Evolutionary conservation across 2,888 invertebrate species (phyloP).

Genomic region (Trachelus stipa): DNA sequence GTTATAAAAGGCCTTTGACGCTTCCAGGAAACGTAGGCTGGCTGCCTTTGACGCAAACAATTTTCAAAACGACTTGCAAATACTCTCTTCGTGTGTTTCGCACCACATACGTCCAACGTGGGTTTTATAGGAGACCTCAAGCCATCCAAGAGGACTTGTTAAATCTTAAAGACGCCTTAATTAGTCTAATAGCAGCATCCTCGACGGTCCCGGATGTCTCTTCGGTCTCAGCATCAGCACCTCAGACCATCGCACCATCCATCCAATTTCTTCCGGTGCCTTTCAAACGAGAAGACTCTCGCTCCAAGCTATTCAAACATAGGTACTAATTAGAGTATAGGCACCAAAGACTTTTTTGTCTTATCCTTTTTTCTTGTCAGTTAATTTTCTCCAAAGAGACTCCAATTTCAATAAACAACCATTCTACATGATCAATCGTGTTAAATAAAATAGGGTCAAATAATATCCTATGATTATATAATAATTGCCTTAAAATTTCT

Average conservation of each 20-base stretch:
- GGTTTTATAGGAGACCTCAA: background rate
- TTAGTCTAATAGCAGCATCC: slow-evolving; percentile 53
- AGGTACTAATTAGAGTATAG: slow-evolving; percentile 36
- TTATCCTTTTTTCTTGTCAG: background rate
- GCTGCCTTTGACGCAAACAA: background rate
- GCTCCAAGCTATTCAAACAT: slow-evolving; percentile 36
- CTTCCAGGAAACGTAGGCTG: background rate
- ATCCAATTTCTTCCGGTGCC: slow-evolving; percentile 43
- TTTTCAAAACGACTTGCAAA: background rate
- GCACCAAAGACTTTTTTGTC: background rate
- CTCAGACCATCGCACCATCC: slow-evolving; percentile 26
- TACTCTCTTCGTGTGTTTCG: background rate
- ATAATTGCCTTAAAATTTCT: background rate
- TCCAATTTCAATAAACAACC: background rate
- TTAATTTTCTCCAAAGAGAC: background rate
- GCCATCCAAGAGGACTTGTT: slow-evolving; percentile 6
- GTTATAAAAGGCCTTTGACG: background rate
- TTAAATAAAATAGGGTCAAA: background rate
- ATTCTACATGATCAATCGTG: background rate
- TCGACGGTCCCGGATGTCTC: slow-evolving; percentile 30
- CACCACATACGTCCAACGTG: background rate
- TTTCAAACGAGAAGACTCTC: slow-evolving; percentile 28
- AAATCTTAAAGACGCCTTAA: slow-evolving; percentile 42
- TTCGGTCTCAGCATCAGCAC: slow-evolving; percentile 30
- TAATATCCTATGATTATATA: background rate